Evolutionary conservation across 2,888 invertebrate species (phyloP), one percentile per base, ranked within the genome.

Genomic region (Hydrotaea cyrtoneurina): DNA sequence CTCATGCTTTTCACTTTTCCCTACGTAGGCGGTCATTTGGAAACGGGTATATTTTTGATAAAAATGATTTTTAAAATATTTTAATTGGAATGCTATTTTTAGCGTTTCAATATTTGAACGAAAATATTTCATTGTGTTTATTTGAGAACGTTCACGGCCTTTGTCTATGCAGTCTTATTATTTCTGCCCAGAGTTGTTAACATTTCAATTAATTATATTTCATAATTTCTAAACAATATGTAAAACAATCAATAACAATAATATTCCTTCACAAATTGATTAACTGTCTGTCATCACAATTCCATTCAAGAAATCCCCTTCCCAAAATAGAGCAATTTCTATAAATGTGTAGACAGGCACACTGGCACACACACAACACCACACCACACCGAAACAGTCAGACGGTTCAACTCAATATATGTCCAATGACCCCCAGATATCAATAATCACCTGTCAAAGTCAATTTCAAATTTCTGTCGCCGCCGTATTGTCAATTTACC

Each of bases 381-480:
- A n/a, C n/a, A n/a, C n/a, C n/a, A n/a, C n/a, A n/a, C n/a, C n/a
- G n/a, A n/a, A n/a, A 1, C 15, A 43, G 50, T 73, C 39, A 1
- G 39, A 39, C 39, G 10, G 39, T 4, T 13, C 3, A 39, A 39
- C 72, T 62, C 50, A 83, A 71, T 74, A 75, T 78, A 71, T 79
- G 79, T 80, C 36, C 75, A 85, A 80, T 86, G 86, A 80, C 87
- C 86, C 82, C 86, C 84, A 85, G 75, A 86, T 86, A 86, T 86
- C 88, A 89, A 88, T 89, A 88, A 87, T 77, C 88, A 87, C 86
- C 82, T 87, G 87, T 86, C 85, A 85, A 82, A 77, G 71, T 80
- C 79, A 82, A 78, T 81, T 69, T 66, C 50, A 26, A 59, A 23
- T 13, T 23, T 46, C 23, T 5, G 15, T 21, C 39, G 36, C 5